Evolutionary conservation across 1,140 invertebrate genomes (phyloP), one percentile per base, ranked within the genome.

Genomic region (Trachelipus rathkii): DNA sequence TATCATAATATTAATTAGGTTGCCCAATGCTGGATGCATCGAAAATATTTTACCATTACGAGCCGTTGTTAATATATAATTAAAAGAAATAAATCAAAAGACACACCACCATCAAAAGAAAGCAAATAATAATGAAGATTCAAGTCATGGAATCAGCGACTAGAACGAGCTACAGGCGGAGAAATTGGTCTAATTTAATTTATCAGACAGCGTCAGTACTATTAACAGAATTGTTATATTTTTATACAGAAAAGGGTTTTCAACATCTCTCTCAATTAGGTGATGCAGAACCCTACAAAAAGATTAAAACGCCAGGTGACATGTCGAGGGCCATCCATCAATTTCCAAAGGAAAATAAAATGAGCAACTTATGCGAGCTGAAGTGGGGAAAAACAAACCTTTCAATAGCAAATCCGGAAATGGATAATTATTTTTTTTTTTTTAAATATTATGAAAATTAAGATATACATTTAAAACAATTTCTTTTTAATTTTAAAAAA

Each of bases 1-100:
- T 60, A n/a, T n/a, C n/a, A 33, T 60, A 60, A 4, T 60, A 60
- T 60, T 60, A 60, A 60, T 60, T 19, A 60, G 50, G 50, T 60
- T 60, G 19, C 50, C n/a, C n/a, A n/a, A 60, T 60, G 50, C 50
- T 60, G 50, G 50, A 60, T 60, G 50, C 50, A 4, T 60, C 50
- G 8, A 60, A 60, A 19, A 4, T 4, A 60, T 15, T 60, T 15
- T 15, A 60, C 50, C 50, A n/a, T n/a, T 60, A 60, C 50, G 50
- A 60, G n/a, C 50, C 50, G 19, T 60, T 60, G 50, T 13, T 60
- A 15, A 60, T 4, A 2, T 3, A 33, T 33, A 6, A 33, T 33
- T 33, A n/a, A 33, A 33, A 33, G 33, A 33, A 33, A 33, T 1
- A 33, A 60, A 60, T 60, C 2, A 60, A 60, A 60, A 15, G 19